Conservation (phyloP, 2,113 vertebrate genomes). For the Pachypanchax playfairii region DNA sequence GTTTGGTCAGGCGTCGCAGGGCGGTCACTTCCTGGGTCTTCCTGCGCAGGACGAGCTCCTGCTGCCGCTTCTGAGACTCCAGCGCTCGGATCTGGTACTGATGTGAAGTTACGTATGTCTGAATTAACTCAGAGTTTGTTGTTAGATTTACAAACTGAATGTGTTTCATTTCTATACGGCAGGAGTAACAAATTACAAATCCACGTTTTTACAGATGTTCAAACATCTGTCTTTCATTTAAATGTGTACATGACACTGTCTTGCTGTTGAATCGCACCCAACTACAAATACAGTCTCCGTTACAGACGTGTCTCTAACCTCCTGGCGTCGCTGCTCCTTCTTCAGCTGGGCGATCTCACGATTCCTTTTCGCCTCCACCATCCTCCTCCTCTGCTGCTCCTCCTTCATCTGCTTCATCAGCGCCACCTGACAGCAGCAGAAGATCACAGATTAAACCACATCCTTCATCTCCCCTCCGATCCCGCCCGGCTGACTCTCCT, state of each 20-base stretch:
- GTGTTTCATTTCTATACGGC: too few relatives aligned
- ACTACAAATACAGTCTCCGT: too few relatives aligned
- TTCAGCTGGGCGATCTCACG: conserved; percentile 94
- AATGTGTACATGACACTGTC: too few relatives aligned
- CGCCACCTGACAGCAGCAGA: conserved; percentile 79
- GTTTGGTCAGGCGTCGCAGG: conserved; percentile 90
- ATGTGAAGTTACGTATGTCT: neutral
- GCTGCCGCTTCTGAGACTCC: conserved; percentile 96
- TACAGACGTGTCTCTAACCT: conserved; percentile 69
- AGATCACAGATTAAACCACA: neutral
- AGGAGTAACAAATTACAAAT: too few relatives aligned
- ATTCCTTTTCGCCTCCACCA: conserved; percentile 93
- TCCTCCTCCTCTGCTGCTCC: conserved; percentile 91
- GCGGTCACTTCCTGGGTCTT: conserved; percentile 96
- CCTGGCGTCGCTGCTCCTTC: conserved; percentile 94
- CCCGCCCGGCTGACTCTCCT: neutral
- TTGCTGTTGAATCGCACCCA: too few relatives aligned
- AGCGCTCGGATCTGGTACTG: conserved; percentile 95
- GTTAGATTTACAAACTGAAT: neutral
- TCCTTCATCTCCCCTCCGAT: neutral
- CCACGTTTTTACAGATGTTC: too few relatives aligned
- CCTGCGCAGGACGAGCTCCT: conserved; percentile 91
- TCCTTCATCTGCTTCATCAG: conserved; percentile 99
- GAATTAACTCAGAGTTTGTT: neutral
- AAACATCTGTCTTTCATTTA: too few relatives aligned